phyloP scores from a whole-genome alignment of 2,113 vertebrate genomes.

The Halichoeres trimaculatus region DNA sequence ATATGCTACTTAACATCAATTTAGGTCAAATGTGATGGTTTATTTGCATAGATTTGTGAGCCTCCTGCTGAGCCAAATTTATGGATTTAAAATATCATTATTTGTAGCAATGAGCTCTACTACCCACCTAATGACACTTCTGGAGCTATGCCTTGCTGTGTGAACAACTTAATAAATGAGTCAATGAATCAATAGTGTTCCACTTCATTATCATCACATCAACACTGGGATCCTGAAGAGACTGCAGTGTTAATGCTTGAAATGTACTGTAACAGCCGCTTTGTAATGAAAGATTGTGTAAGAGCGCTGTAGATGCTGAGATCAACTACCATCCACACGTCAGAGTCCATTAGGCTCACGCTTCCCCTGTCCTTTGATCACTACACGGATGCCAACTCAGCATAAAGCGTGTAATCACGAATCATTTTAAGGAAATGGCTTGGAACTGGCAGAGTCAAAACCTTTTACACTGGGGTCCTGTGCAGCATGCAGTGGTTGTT shows the following conservation, averaged over 20 bases:
- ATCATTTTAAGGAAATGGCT: conserved; percentile 3
- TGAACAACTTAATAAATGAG: conserved; percentile 34
- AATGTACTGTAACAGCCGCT: neutral
- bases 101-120: conserved; percentile 27
- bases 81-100: conserved; percentile 44
- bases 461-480: conserved; percentile 11
- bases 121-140: conserved; percentile 24
- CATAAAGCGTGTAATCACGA: conserved; percentile 30
- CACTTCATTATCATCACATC: conserved; percentile 35
- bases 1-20: conserved; percentile 32
- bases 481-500: conserved; percentile 30
- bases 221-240: conserved; percentile 14
- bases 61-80: conserved; percentile 37
- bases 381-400: conserved; percentile 6
- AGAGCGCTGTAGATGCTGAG: neutral
- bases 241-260: neutral
- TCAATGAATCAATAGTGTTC: conserved; percentile 51
- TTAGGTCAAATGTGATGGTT: conserved; percentile 44
- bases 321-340: conserved; percentile 2
- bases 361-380: conserved; percentile 44
- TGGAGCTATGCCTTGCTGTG: conserved; percentile 8
- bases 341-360: conserved; percentile 12
- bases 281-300: conserved; percentile 3
- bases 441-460: conserved; percentile 14
- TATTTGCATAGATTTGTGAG: conserved; percentile 43